A percentile compares a stretch with the other conserved stretches of the same genome.
Evolutionary conservation across 2,797 vertebrate genomes (phyloP).

Genomic region (Rachycentron canadum): DNA sequence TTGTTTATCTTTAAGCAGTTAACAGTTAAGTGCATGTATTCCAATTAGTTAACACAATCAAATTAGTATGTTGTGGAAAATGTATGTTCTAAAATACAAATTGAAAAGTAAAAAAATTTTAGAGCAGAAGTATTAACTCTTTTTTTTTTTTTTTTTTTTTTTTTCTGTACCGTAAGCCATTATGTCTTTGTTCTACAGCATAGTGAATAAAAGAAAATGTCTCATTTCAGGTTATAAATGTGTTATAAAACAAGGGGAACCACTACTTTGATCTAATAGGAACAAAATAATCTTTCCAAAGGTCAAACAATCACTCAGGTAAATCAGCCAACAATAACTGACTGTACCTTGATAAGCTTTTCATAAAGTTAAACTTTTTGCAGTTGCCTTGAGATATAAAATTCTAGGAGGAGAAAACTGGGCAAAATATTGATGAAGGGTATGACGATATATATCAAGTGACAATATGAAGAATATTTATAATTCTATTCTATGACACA

Average conservation of each 20-base stretch:
- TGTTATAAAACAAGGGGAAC: conserved; percentile 5
- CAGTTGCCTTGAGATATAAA: no score
- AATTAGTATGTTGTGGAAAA: neutral
- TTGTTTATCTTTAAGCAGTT: neutral
- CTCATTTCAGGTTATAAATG: conserved; percentile 1
- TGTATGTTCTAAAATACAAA: neutral
- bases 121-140: neutral
- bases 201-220: neutral
- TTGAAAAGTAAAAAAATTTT: no score
- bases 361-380: no score
- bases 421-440: no score
- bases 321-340: no score
- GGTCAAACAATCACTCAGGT: conserved; percentile 8
- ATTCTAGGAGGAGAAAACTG: no score
- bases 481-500: no score
- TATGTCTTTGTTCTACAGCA: neutral
- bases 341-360: no score
- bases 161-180: conserved; percentile 9
- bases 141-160: conserved; percentile 2
- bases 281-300: neutral
- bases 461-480: no score
- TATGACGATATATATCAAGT: no score
- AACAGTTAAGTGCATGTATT: neutral
- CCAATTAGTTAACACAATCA: neutral
- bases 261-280: neutral